phyloP scores from a whole-genome alignment of 2,888 invertebrate genomes.

The Aporophyla lueneburgensis region DNA sequence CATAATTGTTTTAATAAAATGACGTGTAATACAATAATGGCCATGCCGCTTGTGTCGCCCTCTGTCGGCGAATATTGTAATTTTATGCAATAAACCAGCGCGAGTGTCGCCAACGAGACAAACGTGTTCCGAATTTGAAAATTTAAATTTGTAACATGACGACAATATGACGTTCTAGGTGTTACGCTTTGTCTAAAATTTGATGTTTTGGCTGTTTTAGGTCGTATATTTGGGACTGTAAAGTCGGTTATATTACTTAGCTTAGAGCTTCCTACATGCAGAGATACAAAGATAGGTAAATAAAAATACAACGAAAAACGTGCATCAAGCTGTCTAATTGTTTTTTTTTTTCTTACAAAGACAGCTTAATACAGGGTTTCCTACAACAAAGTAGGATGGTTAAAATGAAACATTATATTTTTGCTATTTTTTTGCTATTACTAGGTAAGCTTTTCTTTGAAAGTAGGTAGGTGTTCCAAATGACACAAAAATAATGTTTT shows the following conservation, averaged over 20 bases:
- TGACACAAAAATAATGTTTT: not conserved
- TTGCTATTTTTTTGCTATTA: too few species aligned
- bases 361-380: not conserved
- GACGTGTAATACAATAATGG: constrained; percentile 60
- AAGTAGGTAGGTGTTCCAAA: not conserved
- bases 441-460: not conserved
- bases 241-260: not conserved
- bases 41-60: constrained; percentile 53
- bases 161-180: constrained; percentile 58
- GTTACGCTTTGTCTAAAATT: constrained; percentile 37
- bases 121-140: constrained; percentile 84
- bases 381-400: too few species aligned
- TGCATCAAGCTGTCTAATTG: too few species aligned
- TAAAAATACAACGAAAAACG: not conserved
- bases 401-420: not conserved
- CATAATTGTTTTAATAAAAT: constrained; percentile 61
- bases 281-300: too few species aligned
- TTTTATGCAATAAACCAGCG: constrained; percentile 84
- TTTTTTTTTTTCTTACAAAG: too few species aligned
- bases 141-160: constrained; percentile 79
- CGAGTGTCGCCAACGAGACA: constrained; percentile 78
- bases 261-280: not conserved
- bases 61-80: constrained; percentile 78
- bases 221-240: not conserved
- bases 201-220: constrained; percentile 10